Base-by-base conservation (phyloP, 2,797 vertebrate species). In the Glossophaga mutica region DNA sequence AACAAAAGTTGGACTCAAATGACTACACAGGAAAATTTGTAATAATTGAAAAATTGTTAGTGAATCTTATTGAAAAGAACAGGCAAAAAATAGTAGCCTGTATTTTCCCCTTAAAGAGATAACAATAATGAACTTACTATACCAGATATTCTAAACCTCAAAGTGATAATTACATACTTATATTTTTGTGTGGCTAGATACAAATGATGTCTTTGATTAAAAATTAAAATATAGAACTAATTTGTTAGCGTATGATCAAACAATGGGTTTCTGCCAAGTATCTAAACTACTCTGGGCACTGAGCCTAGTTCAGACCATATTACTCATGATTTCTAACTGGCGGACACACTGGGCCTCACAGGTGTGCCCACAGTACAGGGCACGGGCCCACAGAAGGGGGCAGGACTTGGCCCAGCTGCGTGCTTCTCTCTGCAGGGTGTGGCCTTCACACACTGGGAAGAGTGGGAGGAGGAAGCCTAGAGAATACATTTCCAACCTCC, bases 171-270 rank as follows among this genome's bases (percentile, higher is more conserved):
- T 93, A 93, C 3, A 50, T 71, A 88, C 79, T 73, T 94, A n/a
- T 34, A 42, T 18, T 88, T 86, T 81, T 88, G n/a, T 82, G 26
- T 86, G 21, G 39, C 39, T 68, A 44, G 55, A 37, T 57, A 62
- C 83, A 96, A 82, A 73, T 44, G 57, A 44, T 88, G 22, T 74
- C 21, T 92, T 87, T 93, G 90, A 85, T 81, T 90, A 57, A 55
- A 86, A 94, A 90, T 84, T 77, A 94, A 95, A 90, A 87, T 78
- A 70, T 14, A 73, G 26, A 87, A 74, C 32, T 74, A 91, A 92
- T 92, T 65, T 65, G 77, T 84, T 79, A 93, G 73, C 44, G 46
- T 71, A 84, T 48, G 87, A 90, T 87, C 67, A 87, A 74, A 92
- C 57, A 37, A 48, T 59, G 65, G 46, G n/a, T 44, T 90, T 88